These are phyloP conservation scores for Drosophila cognata DNA, from an alignment of 2,888 invertebrate genomes.

Conservation along the genomic window DNA sequence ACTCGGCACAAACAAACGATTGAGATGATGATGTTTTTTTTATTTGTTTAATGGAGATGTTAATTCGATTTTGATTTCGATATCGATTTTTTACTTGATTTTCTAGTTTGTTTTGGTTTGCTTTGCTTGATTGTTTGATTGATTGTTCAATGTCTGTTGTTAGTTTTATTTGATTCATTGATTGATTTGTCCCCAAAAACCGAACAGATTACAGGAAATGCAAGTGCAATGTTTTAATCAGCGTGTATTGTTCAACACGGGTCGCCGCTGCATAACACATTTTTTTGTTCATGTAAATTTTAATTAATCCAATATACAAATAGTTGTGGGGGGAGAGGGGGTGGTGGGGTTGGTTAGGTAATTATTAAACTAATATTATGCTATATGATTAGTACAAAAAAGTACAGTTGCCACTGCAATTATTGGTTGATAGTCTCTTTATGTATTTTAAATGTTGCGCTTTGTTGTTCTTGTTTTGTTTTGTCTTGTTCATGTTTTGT, in stretches of 20 bases:
- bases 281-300: conserved; percentile 1
- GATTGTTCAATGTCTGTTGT: conserved; percentile 34
- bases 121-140: conserved; percentile 30
- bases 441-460: conserved; percentile 55
- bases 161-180: conserved; percentile 43
- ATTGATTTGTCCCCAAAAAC: conserved; percentile 69
- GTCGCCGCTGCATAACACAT: conserved; percentile 41
- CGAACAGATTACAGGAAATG: conserved; percentile 67
- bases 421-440: conserved; percentile 49
- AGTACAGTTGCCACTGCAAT: conserved; percentile 70
- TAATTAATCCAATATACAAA: conserved; percentile 38
- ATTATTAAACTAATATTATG: conserved; percentile 51
- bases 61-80: conserved; percentile 29
- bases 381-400: conserved; percentile 57
- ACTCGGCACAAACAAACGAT: conserved; percentile 40
- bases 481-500: conserved; percentile 39
- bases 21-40: conserved; percentile 40
- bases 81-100: conserved; percentile 26
- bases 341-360: conserved; percentile 22
- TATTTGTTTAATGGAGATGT: conserved; percentile 25
- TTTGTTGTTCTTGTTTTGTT: conserved; percentile 49
- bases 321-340: neutral
- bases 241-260: conserved; percentile 49
- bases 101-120: conserved; percentile 24
- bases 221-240: conserved; percentile 53